Base-by-base conservation (phyloP, 2,113 vertebrate genomes). In the Lathamus discolor region DNA sequence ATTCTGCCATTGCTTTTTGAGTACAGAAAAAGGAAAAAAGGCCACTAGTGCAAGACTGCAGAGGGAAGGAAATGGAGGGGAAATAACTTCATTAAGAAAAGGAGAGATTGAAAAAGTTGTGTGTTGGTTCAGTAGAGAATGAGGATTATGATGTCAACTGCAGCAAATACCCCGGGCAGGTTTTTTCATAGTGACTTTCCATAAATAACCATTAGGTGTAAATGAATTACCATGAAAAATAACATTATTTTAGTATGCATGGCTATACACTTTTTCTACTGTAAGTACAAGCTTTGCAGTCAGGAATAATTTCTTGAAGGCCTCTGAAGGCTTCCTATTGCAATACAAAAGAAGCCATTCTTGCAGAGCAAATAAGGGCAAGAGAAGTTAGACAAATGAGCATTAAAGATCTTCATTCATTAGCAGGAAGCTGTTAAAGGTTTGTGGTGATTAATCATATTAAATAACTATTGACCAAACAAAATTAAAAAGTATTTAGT, bases 221-320 rank as follows among this genome's bases (percentile, higher is more conserved):
- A 91, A 90, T 76, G 90, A 95, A 90, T 70, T 88, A 46, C 35
- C 70, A 25, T 52, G 28, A 78, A 84, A 92, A 92, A 84, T 28
- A 69, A 63, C 31, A 52, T 59, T 37, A 46, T 89, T 87, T 86
- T 78, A 69, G 31, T 43, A 55, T 12, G 27, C 77, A 44, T 24
- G 73, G 48, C 67, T 84, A 64, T 49, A 70, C 44, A 61, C 35
- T 86, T 92, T 82, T 86, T 82, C 33, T 86, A 75, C 82, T 70
- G 9, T 62, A 73, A 94, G 78, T 39, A 90, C 1, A 5, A 86
- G 48, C 28, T 44, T 13, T 83, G 79, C 78, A 91, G 88, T 86
- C 69, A 76, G 63, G 48, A 95, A 80, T 76, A 13, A 94, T 96
- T 94, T 95, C 85, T 80, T 89, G 69, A 92, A 64, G 46, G 49